Base-by-base conservation (phyloP, 2,888 invertebrate species). In the Drosophila pullipes region DNA sequence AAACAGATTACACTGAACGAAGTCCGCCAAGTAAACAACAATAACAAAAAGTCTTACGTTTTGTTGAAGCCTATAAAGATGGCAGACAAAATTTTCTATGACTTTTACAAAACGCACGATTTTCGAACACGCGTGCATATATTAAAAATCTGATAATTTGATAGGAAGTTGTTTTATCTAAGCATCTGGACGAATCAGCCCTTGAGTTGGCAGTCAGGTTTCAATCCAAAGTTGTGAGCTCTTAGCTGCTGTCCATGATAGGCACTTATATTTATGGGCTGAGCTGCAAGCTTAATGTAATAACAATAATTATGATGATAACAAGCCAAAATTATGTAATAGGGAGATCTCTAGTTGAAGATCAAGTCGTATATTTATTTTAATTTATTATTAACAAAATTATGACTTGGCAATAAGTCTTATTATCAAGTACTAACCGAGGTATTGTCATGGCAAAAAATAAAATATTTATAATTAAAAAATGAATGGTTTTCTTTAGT, bases 11-110 rank as follows among this genome's bases (percentile, higher is more conserved):
- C 39, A 55, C 7, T 18, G 18, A 39, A 37, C 11, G 22, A 35
- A 22, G 33, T 41, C n/a, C n/a, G 44, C 22, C 44, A 16, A 55
- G 35, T 25, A 25, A 54, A 18, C 25, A 55, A 25, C 11, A 7
- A 13, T n/a, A 55, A 54, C 18, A 54, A 7, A 61, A 72, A 82
- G 76, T 78, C 70, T 67, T 74, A 75, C 60, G 59, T 59, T 69
- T 76, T 55, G 39, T 53, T 35, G 25, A 28, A 22, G 18, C 47
- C 37, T 33, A 13, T 22, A 1, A n/a, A 22, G 39, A 25, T 58
- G 50, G 52, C 41, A 50, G 13, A 11, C n/a, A 2, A 68, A 60
- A 60, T 33, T 54, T 4, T 28, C 59, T 47, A 57, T 33, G 50
- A 33, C 28, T 68, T 60, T 59, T 60, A 50, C 44, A 54, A 50